phyloP scores from a whole-genome alignment of 2,888 invertebrate genomes.

The Cephalotes varians region DNA sequence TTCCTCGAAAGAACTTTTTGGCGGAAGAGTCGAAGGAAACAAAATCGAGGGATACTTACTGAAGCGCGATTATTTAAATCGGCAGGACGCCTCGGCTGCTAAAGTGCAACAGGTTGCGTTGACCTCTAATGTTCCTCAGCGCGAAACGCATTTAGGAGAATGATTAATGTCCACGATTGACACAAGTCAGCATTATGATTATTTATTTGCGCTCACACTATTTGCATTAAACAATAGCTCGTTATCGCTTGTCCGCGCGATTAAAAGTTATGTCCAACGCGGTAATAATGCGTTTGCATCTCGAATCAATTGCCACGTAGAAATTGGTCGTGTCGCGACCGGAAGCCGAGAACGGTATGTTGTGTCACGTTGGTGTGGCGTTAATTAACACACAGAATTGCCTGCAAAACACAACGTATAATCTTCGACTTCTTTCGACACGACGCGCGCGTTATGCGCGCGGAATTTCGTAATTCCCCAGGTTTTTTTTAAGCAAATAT shows the following conservation, averaged over 20 bases:
- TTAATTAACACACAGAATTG: conserved; percentile 21
- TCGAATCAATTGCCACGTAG: conserved; percentile 5
- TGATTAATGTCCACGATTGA: conserved; percentile 37
- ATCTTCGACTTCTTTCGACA: conserved; percentile 32
- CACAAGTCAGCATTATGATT: conserved; percentile 12
- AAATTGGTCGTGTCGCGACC: conserved; percentile 24
- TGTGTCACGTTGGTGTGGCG: conserved; percentile 19
- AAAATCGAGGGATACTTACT: conserved; percentile 15
- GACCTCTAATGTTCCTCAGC: conserved; percentile 40
- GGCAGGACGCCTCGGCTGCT: conserved; percentile 1
- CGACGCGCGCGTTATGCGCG: background rate
- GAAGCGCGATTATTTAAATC: conserved; percentile 41
- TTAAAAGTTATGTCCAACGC: background rate
- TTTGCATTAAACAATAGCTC: background rate
- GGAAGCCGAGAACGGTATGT: background rate
- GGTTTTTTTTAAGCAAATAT: background rate
- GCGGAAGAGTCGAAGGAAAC: background rate
- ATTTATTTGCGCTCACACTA: background rate
- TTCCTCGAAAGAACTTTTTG: background rate
- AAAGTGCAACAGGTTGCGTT: conserved; percentile 53
- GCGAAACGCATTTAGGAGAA: conserved; percentile 25
- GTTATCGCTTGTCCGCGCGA: background rate
- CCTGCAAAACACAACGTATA: conserved; percentile 19
- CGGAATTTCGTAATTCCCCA: conserved; percentile 14
- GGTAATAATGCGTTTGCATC: background rate